Percentiles rank a stretch among this genome's conserved stretches.
Conservation (phyloP, 1,140 invertebrate genomes). For the Linepithema humile region DNA sequence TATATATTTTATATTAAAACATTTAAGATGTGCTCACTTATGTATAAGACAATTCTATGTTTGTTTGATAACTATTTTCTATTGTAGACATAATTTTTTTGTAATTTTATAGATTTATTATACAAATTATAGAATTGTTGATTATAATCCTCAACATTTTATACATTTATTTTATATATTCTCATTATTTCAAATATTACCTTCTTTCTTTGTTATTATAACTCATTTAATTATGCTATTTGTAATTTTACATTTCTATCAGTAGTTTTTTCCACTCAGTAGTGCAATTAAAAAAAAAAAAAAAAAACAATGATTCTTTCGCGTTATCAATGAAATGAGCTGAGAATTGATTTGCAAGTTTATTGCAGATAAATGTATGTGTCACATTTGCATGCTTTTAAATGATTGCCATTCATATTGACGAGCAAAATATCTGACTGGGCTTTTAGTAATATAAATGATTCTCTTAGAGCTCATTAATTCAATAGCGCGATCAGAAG, state of each 20-base stretch:
- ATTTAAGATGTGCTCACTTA: not conserved
- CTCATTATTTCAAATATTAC: slow-evolving; percentile 8
- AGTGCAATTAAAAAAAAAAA: slow-evolving; percentile 80
- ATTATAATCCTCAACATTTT: slow-evolving; percentile 16
- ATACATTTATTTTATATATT: not conserved
- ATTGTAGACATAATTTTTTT: not conserved
- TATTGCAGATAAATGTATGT: slow-evolving; percentile 57
- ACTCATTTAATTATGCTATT: slow-evolving; percentile 4
- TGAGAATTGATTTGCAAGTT: slow-evolving; percentile 37
- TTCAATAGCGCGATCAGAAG: slow-evolving; percentile 84
- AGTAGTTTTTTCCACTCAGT: slow-evolving; percentile 87
- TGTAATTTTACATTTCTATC: slow-evolving; percentile 84
- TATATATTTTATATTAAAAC: not conserved
- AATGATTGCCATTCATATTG: slow-evolving; percentile 59
- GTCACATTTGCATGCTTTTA: slow-evolving; percentile 49
- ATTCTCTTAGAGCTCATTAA: slow-evolving; percentile 72
- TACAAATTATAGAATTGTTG: slow-evolving; percentile 5
- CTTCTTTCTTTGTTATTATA: slow-evolving; percentile 34
- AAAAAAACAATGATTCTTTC: slow-evolving; percentile 61
- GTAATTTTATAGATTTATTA: slow-evolving; percentile 5
- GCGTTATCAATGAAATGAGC: slow-evolving; percentile 26
- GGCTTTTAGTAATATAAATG: slow-evolving; percentile 60
- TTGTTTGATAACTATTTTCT: not conserved
- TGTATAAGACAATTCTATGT: not conserved
- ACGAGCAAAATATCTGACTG: slow-evolving; percentile 24